Evolutionary conservation across 2,797 vertebrate species (phyloP), one percentile per base, ranked within the genome.

Genomic region (Sebastes diploproa): DNA sequence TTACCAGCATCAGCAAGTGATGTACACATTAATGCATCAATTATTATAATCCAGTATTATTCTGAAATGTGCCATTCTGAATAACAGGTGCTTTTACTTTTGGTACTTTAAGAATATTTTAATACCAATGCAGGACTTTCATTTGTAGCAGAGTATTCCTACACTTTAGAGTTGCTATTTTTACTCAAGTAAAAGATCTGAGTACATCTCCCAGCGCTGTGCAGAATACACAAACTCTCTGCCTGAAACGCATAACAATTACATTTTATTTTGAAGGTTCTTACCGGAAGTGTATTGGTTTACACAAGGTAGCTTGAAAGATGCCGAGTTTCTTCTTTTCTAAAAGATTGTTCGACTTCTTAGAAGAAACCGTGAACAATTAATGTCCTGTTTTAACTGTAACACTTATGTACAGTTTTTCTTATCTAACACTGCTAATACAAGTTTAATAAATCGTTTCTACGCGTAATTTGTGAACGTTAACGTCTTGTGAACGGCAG

Each of bases 201-300:
- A 32, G 32, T 32, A 32, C 32, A 32, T 32, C 8, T 32, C 3
- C 32, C 32, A 34, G 32, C 32, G 3, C 32, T 34, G 36, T 38
- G 12, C 36, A 38, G 36, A 38, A 38, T 13, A 25, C 9, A n/a
- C 18, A 46, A 25, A 42, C 62, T 4, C n/a, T 34, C 30, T 3
- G n/a, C 8, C 16, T 52, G 50, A n/a, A 52, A 52, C 50, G 20
- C 50, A 63, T 16, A 18, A 46, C 4, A 46, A n/a, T 3, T 5
- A 0, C 2, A 1, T 78, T 79, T 84, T 82, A 77, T 70, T 81
- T 77, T 87, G 82, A 84, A 76, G 30, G 60, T 2, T 14, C 0
- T 0, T 16, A 0, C 10, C 72, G 75, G 60, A 79, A 34, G 50
- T 71, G 22, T 2, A 0, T 5, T 42, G 18, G 6, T 16, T n/a